phyloP scores from a whole-genome alignment of 2,113 vertebrate genomes.

The Gambusia holbrooki region DNA sequence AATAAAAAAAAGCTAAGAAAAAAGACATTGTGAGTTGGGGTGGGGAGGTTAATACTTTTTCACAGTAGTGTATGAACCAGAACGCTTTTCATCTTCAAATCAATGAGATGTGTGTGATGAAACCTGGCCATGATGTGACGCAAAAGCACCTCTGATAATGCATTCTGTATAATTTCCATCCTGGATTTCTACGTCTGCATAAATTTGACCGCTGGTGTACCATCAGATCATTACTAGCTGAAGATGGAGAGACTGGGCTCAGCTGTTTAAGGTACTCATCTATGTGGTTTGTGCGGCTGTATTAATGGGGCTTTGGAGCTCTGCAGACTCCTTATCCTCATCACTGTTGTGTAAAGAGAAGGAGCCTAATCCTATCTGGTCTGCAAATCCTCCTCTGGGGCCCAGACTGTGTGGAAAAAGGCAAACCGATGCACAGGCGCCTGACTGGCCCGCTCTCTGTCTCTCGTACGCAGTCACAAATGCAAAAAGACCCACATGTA shows the following conservation, averaged over 20 bases:
- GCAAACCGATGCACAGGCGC: conserved; percentile 68
- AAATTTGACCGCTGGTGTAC: conserved; percentile 52
- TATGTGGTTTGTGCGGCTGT: conserved; percentile 56
- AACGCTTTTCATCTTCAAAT: background rate
- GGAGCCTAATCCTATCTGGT: conserved; percentile 79
- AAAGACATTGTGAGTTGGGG: too few species aligned
- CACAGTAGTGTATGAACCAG: background rate
- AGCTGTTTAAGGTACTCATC: conserved; percentile 72
- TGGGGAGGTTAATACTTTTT: background rate
- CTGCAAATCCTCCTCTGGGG: conserved; percentile 77
- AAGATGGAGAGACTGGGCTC: conserved; percentile 59
- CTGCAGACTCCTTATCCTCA: conserved; percentile 75
- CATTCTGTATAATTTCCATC: conserved; percentile 38
- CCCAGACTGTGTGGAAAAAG: conserved; percentile 74
- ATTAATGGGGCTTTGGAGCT: conserved; percentile 76
- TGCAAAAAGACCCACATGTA: conserved; percentile 17
- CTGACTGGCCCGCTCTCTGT: conserved; percentile 61
- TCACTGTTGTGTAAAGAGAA: conserved; percentile 82
- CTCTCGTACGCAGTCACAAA: conserved; percentile 53
- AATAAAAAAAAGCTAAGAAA: background rate
- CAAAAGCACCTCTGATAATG: conserved; percentile 27
- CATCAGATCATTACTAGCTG: conserved; percentile 52
- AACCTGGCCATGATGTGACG: conserved; percentile 10
- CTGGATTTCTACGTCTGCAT: conserved; percentile 19
- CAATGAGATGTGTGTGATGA: conserved; percentile 31